Base-by-base conservation (phyloP, 2,888 invertebrate genomes). In the Pollenia labialis region DNA sequence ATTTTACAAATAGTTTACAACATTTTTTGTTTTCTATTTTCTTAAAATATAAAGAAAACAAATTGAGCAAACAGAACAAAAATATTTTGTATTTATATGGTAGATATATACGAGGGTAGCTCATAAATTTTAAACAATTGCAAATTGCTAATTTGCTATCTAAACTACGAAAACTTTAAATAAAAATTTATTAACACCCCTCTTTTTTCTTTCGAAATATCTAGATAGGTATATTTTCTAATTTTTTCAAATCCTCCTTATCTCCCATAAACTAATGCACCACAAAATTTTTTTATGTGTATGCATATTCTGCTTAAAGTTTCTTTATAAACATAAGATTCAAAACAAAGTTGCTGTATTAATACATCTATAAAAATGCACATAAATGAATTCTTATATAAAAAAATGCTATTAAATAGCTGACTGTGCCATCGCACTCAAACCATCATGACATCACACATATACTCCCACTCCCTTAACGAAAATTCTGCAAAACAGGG, bases 1-100 rank as follows among this genome's bases (percentile, higher is more conserved):
- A 66, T 85, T 87, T 85, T 75, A 82, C 85, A 85, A 85, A 87
- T 82, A 87, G 82, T 87, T 87, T 87, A 40, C 60, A 44, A 50
- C 79, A 56, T 79, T 84, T 71, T 52, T 16, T 64, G 11, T 32
- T 23, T 18, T 40, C 40, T 50, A 12, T 14, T 12, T 18, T 46
- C 14, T 46, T 44, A n/a, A 6, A 23, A 16, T 8, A 58, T n/a
- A 48, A 18, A 60, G 48, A 54, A 66, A 32, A 52, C 7, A 14
- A 81, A 48, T 42, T 46, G 46, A 48, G 52, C 32, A 52, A 32
- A 46, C 14, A 46, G 46, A 32, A 56, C 11, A 72, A 18, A 56
- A 72, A 6, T 60, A 8, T 60, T 60, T 46, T 46, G 18, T 50
- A 12, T n/a, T 12, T 23, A 48, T 18, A n/a, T 16, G 10, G 1